These are phyloP conservation scores for Pteria penguin DNA, from an alignment of 2,888 invertebrate genomes.

Conservation along the genomic window DNA sequence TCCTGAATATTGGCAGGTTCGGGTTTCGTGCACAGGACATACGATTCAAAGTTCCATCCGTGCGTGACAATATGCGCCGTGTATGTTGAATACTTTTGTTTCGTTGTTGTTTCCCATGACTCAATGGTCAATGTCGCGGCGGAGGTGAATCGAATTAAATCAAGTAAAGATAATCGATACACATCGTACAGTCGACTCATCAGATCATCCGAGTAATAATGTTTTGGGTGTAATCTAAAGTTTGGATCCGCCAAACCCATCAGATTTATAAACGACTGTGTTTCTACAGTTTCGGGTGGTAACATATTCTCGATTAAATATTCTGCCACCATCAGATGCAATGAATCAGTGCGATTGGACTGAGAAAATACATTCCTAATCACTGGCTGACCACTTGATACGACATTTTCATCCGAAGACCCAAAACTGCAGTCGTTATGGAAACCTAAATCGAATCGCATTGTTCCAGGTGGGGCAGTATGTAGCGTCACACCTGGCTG, in stretches of 20 bases:
- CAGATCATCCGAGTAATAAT: constrained; percentile 32
- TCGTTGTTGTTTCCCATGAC: constrained; percentile 46
- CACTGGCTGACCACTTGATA: neutral
- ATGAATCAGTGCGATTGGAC: neutral
- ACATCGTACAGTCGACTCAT: constrained; percentile 30
- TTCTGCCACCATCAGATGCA: constrained; percentile 45
- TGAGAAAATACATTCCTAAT: constrained; percentile 3
- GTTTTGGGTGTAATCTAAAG: constrained; percentile 32
- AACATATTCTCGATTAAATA: constrained; percentile 47
- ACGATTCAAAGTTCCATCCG: constrained; percentile 5
- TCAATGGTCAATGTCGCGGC: constrained; percentile 47
- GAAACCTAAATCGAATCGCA: neutral
- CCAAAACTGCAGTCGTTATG: neutral
- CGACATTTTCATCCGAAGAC: neutral
- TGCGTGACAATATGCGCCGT: constrained; percentile 38
- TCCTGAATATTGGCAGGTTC: constrained; percentile 1
- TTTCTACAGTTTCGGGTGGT: constrained; percentile 42
- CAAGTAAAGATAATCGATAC: constrained; percentile 26
- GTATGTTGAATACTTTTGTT: constrained; percentile 38
- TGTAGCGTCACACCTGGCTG: neutral
- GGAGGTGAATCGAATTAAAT: constrained; percentile 21
- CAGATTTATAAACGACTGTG: constrained; percentile 46
- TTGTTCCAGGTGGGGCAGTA: neutral
- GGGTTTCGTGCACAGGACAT: neutral
- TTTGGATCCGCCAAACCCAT: constrained; percentile 37